phyloP scores from a whole-genome alignment of 1,140 invertebrate genomes.

The Cephus cinctus region DNA sequence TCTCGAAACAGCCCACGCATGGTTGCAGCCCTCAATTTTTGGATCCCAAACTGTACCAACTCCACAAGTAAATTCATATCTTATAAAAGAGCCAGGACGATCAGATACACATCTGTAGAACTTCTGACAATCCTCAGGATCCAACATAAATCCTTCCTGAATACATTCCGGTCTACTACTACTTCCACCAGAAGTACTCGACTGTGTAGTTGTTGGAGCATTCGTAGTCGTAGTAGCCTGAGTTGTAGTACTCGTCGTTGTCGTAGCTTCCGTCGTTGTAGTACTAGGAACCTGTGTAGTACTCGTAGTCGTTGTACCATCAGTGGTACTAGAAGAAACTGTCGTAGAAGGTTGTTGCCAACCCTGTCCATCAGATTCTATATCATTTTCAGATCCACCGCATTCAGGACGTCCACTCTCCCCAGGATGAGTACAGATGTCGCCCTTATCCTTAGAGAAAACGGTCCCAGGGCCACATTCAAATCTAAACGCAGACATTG shows the following conservation, averaged over 20 bases:
- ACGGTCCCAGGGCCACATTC: conserved; percentile 71
- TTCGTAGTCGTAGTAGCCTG: conserved; percentile 2
- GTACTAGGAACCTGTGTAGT: neutral
- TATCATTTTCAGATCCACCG: conserved; percentile 40
- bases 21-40: conserved; percentile 64
- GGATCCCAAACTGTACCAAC: conserved; percentile 74
- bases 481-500: conserved; percentile 59
- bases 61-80: conserved; percentile 69
- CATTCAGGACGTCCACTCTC: conserved; percentile 63
- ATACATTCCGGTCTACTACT: conserved; percentile 36
- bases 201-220: neutral
- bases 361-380: conserved; percentile 21
- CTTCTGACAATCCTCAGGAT: conserved; percentile 69
- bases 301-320: neutral
- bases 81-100: conserved; percentile 57
- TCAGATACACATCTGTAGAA: conserved; percentile 74
- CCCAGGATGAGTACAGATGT: conserved; percentile 67
- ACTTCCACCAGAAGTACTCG: neutral
- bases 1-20: conserved; percentile 59
- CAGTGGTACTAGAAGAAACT: neutral
- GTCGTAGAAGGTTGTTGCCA: conserved; percentile 1
- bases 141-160: conserved; percentile 67
- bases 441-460: conserved; percentile 64
- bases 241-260: neutral
- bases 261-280: neutral